Conservation (phyloP, 1,140 invertebrate genomes). For the Sarcophaga bullata region DNA sequence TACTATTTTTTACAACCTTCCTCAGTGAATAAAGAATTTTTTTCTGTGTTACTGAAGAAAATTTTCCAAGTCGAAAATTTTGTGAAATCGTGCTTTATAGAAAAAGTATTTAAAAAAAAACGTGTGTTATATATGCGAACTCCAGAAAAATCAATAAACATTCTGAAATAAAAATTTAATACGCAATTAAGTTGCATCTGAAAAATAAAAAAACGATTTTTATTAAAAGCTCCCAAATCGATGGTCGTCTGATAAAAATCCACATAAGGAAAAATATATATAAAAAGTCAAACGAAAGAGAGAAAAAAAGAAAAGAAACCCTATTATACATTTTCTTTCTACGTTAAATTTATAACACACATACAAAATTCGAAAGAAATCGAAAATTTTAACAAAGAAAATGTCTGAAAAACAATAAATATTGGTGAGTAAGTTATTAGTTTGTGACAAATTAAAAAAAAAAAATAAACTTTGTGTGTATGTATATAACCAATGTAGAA, state of each 20-base stretch:
- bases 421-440: conserved; percentile 18
- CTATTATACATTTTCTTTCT: conserved; percentile 32
- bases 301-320: conserved; percentile 7
- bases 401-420: conserved; percentile 22
- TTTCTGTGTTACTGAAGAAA: conserved; percentile 26
- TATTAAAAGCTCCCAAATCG: neutral
- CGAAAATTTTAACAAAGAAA: conserved; percentile 29
- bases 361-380: conserved; percentile 13
- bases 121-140: neutral
- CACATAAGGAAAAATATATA: conserved; percentile 24
- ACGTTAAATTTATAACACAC: conserved; percentile 28
- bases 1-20: neutral
- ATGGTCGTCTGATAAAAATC: neutral
- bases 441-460: neutral
- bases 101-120: conserved; percentile 14
- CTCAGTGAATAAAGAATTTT: conserved; percentile 39
- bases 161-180: conserved; percentile 16
- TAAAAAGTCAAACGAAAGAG: no score
- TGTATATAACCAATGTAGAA: neutral
- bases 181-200: neutral
- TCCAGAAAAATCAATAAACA: conserved; percentile 26
- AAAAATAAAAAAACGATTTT: neutral
- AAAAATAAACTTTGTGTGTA: neutral
- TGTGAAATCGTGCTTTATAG: conserved; percentile 5
- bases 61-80: conserved; percentile 32